Percentiles rank a stretch among this genome's conserved stretches.
phyloP scores from a whole-genome alignment of 2,888 invertebrate species.

The Drosophila vallismaia region DNA sequence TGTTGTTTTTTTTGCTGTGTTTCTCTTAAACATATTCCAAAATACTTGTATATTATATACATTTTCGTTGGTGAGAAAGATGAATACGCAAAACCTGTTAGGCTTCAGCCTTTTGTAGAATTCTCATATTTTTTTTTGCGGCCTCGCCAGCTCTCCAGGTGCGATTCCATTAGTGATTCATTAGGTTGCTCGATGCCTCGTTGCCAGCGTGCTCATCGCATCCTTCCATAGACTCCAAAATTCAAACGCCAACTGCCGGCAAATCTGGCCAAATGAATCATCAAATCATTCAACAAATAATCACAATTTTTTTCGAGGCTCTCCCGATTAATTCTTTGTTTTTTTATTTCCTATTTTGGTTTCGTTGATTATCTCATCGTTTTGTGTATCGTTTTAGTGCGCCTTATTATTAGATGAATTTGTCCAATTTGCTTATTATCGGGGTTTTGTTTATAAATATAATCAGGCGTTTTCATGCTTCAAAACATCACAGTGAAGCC shows the following conservation, averaged over 20 bases:
- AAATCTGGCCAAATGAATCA: conserved; percentile 34
- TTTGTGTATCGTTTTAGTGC: conserved; percentile 36
- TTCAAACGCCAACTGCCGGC: conserved; percentile 36
- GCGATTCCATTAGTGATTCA: conserved; percentile 45
- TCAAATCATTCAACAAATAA: not conserved
- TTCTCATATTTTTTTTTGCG: not conserved
- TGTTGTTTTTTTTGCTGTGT: no score
- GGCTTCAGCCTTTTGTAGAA: conserved; percentile 41
- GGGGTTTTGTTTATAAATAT: conserved; percentile 37
- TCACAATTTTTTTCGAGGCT: conserved; percentile 7
- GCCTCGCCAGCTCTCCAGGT: conserved; percentile 18
- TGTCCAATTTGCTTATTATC: conserved; percentile 54
- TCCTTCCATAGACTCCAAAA: conserved; percentile 30
- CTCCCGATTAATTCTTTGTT: not conserved
- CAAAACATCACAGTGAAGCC: conserved; percentile 18
- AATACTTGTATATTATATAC: no score
- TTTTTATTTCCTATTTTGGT: conserved; percentile 62
- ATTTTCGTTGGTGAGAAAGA: not conserved
- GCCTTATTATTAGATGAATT: conserved; percentile 50
- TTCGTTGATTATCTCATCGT: conserved; percentile 61
- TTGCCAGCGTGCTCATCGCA: conserved; percentile 19
- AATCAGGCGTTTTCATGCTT: conserved; percentile 63
- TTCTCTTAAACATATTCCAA: no score
- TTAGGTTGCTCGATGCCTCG: conserved; percentile 41
- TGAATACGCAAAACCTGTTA: conserved; percentile 40